Base-by-base conservation (phyloP, 2,888 invertebrate genomes). In the Mycalesis mineus region DNA sequence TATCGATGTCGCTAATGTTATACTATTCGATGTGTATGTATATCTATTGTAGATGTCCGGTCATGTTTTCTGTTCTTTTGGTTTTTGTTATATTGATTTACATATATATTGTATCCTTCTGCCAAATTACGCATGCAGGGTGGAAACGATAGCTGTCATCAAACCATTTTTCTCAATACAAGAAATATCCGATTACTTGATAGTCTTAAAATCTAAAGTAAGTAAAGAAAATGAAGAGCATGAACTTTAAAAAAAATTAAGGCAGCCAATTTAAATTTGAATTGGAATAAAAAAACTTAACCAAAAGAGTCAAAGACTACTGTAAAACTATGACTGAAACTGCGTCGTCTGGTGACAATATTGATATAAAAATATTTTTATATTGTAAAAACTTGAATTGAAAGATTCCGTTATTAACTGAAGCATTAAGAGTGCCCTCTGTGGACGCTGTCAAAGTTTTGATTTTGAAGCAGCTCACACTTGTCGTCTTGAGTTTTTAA, bases 1-100 rank as follows among this genome's bases (percentile, higher is more conserved):
- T 57, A 80, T 88, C 88, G 81, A 87, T 88, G 88, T 88, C 82
- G 86, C 88, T 88, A 84, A 72, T 78, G 72, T 81, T 80, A 77
- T 82, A 73, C 79, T 74, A 77, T 75, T 82, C 75, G 78, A 76
- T 85, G 81, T 84, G 74, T 87, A 84, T 85, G 76, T 85, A 78
- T 84, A 80, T 84, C 72, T 87, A 80, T 84, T 71, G 81, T 88
- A 88, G 86, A 68, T 78, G 69, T 82, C 78, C 81, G 66, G 70
- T 78, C 73, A 75, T 78, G 65, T 70, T 70, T 68, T 72, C 71
- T 70, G 65, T 61, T 71, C 68, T 73, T 68, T 72, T 71, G 70
- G 65, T 61, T 71, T 69, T 73, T 68, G 58, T 65, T 69, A 66
- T 60, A 61, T 69, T 73, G 71, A 72, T 65, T 65, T 63, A 69